Base-by-base conservation (phyloP, 1,140 invertebrate genomes). In the Brachionus angularis region DNA sequence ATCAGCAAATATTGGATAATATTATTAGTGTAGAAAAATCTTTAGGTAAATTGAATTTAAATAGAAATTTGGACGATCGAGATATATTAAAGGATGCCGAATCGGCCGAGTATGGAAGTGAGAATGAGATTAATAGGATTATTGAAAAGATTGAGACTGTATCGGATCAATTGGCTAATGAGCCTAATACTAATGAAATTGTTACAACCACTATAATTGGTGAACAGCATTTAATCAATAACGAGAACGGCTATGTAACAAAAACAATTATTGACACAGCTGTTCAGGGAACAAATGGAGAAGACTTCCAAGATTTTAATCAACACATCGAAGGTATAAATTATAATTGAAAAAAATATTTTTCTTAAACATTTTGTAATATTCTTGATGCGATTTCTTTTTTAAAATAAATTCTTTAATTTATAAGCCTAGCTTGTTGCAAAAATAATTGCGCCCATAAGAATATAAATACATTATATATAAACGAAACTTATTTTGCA, bases 81-180 rank as follows among this genome's bases (percentile, higher is more conserved):
- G 62, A 67, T 27, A 36, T 47, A 12, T 47, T 47, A 12, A 67
- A 67, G 47, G 62, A 67, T 21, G 46, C 62, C 1, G 62, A 67
- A 42, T 67, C 62, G 14, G 42, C 47, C 47, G 21, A 46, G 16
- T n/a, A n/a, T n/a, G 44, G 12, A 16, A 67, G 62, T 36, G 62
- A 67, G 10, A 58, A 58, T 36, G 53, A 58, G 39, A 58, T 39
- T 58, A 34, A 39, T 50, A 25, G 12, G 12, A 25, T 50, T 25
- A 23, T 2, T 25, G 1, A 12, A 5, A 10, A 31, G 21, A 47
- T 47, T 47, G 44, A 5, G 25, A 7, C 25, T 23, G 1, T 16
- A 5, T 53, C 34, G 0, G 14, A 5, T 42, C 39, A 42, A 42
- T 7, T 42, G 4, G 14, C 16, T 14, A 14, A n/a, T n/a, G 14